Percentiles rank a stretch among this genome's conserved stretches.
Evolutionary conservation across 2,888 invertebrate genomes (phyloP).

Genomic region (Noctua janthe): DNA sequence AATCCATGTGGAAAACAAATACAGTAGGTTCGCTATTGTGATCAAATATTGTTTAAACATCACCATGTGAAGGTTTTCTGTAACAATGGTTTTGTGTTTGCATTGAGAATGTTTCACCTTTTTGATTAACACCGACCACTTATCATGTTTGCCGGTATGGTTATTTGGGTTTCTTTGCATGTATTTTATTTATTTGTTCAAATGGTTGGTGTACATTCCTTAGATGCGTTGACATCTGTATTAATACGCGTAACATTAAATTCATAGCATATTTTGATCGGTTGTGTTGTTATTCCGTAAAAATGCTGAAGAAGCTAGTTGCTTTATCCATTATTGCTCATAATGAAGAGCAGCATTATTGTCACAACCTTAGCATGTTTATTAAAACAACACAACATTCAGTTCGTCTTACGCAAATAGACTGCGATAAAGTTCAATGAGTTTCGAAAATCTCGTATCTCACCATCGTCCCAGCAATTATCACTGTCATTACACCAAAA

Average conservation of each 20-base stretch:
- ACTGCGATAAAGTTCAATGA: not conserved
- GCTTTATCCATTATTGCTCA: not conserved
- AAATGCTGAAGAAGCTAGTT: not conserved
- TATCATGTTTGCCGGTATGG: slow-evolving; percentile 76
- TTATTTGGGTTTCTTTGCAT: slow-evolving; percentile 75
- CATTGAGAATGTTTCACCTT: slow-evolving; percentile 80
- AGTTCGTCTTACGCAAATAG: not conserved
- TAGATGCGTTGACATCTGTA: slow-evolving; percentile 69
- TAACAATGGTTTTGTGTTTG: slow-evolving; percentile 78
- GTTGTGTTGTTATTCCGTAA: not conserved
- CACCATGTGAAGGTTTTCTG: slow-evolving; percentile 65
- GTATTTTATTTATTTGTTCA: slow-evolving; percentile 79
- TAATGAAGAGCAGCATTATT: not conserved
- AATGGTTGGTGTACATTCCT: slow-evolving; percentile 75
- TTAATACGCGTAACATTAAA: slow-evolving; percentile 55
- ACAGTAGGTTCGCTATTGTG: slow-evolving; percentile 78
- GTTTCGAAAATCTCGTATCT: not conserved
- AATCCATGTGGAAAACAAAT: slow-evolving; percentile 81
- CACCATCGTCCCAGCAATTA: slow-evolving; percentile 11
- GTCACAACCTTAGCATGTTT: not conserved
- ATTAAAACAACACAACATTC: not conserved
- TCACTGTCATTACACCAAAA: slow-evolving; percentile 27
- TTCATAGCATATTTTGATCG: slow-evolving; percentile 10
- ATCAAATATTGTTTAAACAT: slow-evolving; percentile 81
- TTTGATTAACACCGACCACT: slow-evolving; percentile 77